Base-by-base conservation (phyloP, 2,113 vertebrate species). In the Megaleporinus macrocephalus region DNA sequence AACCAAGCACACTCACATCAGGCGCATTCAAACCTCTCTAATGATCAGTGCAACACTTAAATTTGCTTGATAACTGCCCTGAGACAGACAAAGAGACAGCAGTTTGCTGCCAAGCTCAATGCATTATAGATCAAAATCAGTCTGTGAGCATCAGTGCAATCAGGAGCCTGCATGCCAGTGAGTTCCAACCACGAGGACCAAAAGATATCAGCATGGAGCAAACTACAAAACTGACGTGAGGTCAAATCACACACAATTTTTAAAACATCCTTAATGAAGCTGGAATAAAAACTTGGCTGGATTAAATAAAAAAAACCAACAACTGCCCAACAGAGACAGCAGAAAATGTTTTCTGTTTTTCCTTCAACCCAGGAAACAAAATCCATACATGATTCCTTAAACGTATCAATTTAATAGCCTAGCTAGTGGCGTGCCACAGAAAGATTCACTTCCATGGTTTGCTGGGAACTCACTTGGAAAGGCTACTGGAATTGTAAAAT, bases 121-220 rank as follows among this genome's bases (percentile, higher is more conserved):
- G 72, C 80, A 84, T 68, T 73, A 78, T 47, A 84, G 41, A 84
- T 84, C 65, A 79, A 71, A 76, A 65, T 55, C 26, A 79, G 83
- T 33, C 65, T 78, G 55, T 11, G 47, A 57, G 33, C 44, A 84
- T 84, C 79, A 82, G 59, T 27, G 36, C 29, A 78, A 74, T 83
- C 66, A 78, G 66, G 53, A 63, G 51, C 73, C 59, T 13, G 9
- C 27, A 44, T 47, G 41, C 69, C 24, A 78, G 47, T 71, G 73
- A 55, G 55, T 61, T 53, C 61, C 30, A 53, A 51, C 29, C 14
- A 18, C 13, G 30, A 15, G 69, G 22, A 2, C n/a, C 9, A 26
- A 13, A 61, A 61, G 11, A 24, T 26, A 22, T 26, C 11, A 61
- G 57, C 22, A 61, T 24, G 14, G 22, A 61, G n/a, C 14, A 55